Evolutionary conservation across 2,113 vertebrate species (phyloP).

Genomic region (Ictalurus punctatus): DNA sequence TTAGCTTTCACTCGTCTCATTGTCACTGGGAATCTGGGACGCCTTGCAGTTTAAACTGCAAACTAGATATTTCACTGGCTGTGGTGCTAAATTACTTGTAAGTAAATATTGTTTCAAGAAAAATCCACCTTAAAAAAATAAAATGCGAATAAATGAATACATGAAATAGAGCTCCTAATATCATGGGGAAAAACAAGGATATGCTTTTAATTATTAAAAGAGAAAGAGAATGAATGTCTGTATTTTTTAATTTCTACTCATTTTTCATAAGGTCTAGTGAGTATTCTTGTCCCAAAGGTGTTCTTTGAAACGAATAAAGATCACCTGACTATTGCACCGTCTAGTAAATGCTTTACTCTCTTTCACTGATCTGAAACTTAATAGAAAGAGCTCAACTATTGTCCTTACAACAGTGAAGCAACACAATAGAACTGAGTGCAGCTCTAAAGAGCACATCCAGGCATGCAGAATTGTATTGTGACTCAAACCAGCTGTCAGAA

Average conservation of each 20-base stretch:
- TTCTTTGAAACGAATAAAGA: neutral
- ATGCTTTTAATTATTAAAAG: neutral
- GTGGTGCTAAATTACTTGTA: neutral
- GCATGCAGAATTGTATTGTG: neutral
- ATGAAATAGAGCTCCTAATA: too few species aligned
- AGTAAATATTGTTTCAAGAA: neutral
- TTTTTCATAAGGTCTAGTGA: neutral
- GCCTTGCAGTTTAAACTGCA: conserved; percentile 2
- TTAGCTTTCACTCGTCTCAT: conserved; percentile 15
- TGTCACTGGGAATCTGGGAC: neutral
- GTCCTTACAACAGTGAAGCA: neutral
- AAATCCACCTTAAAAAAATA: neutral
- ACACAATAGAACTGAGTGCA: neutral
- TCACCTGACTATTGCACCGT: neutral
- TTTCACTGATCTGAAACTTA: neutral
- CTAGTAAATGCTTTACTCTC: neutral
- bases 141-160: neutral
- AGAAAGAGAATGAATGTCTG: neutral
- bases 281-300: neutral
- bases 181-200: neutral
- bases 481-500: neutral
- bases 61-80: neutral
- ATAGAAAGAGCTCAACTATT: neutral
- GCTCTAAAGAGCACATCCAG: neutral
- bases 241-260: neutral